These are phyloP conservation scores for Ammospiza nelsoni DNA, from an alignment of 2,113 vertebrate species.

Conservation along the genomic window DNA sequence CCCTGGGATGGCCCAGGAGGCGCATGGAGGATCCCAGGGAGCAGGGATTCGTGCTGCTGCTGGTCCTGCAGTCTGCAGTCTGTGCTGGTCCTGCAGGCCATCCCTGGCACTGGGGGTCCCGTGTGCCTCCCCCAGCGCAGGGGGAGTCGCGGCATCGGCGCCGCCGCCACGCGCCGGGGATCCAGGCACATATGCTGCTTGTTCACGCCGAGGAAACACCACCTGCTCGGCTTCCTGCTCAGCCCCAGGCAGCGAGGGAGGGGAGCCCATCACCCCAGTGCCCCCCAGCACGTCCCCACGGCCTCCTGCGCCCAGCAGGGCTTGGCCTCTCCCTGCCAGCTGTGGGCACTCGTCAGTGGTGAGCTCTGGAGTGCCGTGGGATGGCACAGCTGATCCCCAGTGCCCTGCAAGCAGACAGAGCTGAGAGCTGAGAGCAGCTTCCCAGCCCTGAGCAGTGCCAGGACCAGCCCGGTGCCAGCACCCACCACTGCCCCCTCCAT, in stretches of 20 bases:
- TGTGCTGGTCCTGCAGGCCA: not conserved
- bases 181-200: slow-evolving; percentile 64
- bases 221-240: slow-evolving; percentile 63
- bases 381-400: not conserved
- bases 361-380: not conserved
- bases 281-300: not conserved
- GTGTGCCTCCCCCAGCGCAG: not conserved
- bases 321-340: not conserved
- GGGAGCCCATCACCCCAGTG: not conserved
- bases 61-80: not conserved
- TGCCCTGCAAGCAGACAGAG: fast-evolving
- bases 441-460: not conserved
- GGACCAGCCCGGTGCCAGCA: not conserved
- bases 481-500: not conserved
- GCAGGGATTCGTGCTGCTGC: fast-evolving
- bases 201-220: slow-evolving; percentile 64
- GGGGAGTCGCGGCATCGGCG: not conserved
- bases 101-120: not conserved
- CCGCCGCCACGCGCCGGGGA: not conserved
- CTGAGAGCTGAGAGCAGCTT: not conserved
- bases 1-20: not conserved
- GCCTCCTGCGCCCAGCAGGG: not conserved
- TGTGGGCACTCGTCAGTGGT: not conserved
- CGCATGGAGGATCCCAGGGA: not conserved
- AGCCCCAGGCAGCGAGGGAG: slow-evolving; percentile 26